These are phyloP conservation scores for Drosophila conformis DNA, from an alignment of 2,888 invertebrate genomes.

Conservation along the genomic window DNA sequence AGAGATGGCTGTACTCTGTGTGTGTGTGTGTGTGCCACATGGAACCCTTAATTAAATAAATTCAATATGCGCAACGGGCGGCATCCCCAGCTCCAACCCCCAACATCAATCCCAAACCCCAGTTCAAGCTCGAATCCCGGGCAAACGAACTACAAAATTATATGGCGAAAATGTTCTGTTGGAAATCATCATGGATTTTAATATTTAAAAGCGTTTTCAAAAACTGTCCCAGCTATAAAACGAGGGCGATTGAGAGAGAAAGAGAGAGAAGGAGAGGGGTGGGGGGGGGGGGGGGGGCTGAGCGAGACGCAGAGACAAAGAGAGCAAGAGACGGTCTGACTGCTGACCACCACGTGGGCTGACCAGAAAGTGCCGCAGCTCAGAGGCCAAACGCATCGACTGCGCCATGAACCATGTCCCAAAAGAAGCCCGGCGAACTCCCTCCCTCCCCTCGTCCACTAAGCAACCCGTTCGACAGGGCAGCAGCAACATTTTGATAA, in stretches of 20 bases:
- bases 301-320: not conserved
- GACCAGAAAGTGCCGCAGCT: conserved; percentile 72
- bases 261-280: not conserved
- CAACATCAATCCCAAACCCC: not conserved
- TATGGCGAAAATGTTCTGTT: conserved; percentile 73
- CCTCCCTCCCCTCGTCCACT: not conserved
- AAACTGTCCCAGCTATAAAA: conserved; percentile 59
- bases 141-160: conserved; percentile 66
- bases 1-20: not conserved
- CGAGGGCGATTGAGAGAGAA: conserved; percentile 8
- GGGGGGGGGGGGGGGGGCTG: not conserved
- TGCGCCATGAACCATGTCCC: conserved; percentile 54
- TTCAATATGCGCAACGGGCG: conserved; percentile 83
- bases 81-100: conserved; percentile 12
- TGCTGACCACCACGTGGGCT: conserved; percentile 67
- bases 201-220: conserved; percentile 83
- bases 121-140: conserved; percentile 23
- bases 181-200: conserved; percentile 84
- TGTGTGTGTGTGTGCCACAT: conserved; percentile 54
- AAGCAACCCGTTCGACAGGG: conserved; percentile 68
- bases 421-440: conserved; percentile 25
- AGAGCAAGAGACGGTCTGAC: conserved; percentile 2
- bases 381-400: conserved; percentile 79
- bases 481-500: conserved; percentile 79
- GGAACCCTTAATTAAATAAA: conserved; percentile 84